Base-by-base conservation (phyloP, 2,888 invertebrate species). In the Campaea margaritaria region DNA sequence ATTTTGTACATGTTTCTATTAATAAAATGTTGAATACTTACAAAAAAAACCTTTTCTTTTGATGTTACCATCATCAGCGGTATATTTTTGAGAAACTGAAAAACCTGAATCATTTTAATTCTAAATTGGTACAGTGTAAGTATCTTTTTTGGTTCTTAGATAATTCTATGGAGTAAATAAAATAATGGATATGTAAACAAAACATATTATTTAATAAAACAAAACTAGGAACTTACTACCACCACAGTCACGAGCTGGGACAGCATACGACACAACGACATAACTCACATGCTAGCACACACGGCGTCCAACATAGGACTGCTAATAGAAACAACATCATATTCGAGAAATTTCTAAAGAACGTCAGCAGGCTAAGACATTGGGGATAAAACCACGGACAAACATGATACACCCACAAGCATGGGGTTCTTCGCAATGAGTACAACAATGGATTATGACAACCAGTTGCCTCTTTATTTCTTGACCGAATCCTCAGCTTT, bases 381-480 rank as follows among this genome's bases (percentile, higher is more conserved):
- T 82, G 81, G 1, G 83, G 83, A 61, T 87, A 87, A 36, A 79
- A 67, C n/a, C 64, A 53, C 14, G 88, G 88, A 52, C 79, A 86
- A 45, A 85, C 52, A 39, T 82, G 75, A 55, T 85, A 86, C 2
- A 82, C 74, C 82, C 86, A 87, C 15, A 88, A 49, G 65, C 83
- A 85, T 2, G 88, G 87, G 0, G 69, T 78, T 50, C 70, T 81
- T 31, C 85, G 77, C 49, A 86, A 61, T 0, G 86, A 81, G 3
- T 67, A 69, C 43, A 88, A 67, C 31, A 85, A 55, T 15, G 69
- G 21, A 5, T 21, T 64, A 59, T 84, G 76, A 0, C 72, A 70
- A 61, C 86, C 85, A 31, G 79, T 68, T 28, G 83, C 84, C 16
- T 65, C 43, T 0, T 73, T 67, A 1, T 70, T 48, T 45, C 85